Evolutionary conservation across 2,888 invertebrate species (phyloP), one percentile per base, ranked within the genome.

Genomic region (Balanococcus diminutus): DNA sequence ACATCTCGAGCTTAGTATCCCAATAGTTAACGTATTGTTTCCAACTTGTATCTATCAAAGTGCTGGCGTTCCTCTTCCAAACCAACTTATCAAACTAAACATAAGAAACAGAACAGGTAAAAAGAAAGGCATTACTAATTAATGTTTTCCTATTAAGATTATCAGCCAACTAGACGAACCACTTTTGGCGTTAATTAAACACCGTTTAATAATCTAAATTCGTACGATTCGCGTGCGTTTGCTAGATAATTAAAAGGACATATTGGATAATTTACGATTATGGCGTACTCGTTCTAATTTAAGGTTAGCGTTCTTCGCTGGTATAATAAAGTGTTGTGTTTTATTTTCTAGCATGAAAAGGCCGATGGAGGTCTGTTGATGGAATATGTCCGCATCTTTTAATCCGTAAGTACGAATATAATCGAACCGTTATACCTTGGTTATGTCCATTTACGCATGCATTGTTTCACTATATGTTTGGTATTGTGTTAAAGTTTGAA

Each of bases 321-420:
- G 11, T 67, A 28, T 28, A 32, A 2, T 36, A 28, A 32, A 36
- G 11, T 2, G n/a, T 79, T 36, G 28, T 79, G 4, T 36, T 79
- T 79, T 36, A 19, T 79, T 67, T 79, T 79, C 75, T 56, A 79
- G 75, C 28, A 79, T 79, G 75, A 79, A 79, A 36, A 79, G 75
- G 75, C 75, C 75, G 8, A 79, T 79, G 75, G 75, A 79, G 75
- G 75, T n/a, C 75, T 36, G 75, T 79, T 79, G 36, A 36, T 79
- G 75, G 36, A 79, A 79, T 79, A 79, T 79, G 75, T 36, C 19
- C 36, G 19, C 36, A 79, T 79, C 36, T 8, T 79, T 79, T 79
- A 79, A 79, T 36, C 75, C 31, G 75, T 79, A 79, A 79, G 75
- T 79, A 79, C 19, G 1, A 9, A n/a, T 36, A 79, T 36, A 8